These are phyloP conservation scores for Cervus canadensis DNA, from an alignment of 2,113 vertebrate species.

Conservation along the genomic window DNA sequence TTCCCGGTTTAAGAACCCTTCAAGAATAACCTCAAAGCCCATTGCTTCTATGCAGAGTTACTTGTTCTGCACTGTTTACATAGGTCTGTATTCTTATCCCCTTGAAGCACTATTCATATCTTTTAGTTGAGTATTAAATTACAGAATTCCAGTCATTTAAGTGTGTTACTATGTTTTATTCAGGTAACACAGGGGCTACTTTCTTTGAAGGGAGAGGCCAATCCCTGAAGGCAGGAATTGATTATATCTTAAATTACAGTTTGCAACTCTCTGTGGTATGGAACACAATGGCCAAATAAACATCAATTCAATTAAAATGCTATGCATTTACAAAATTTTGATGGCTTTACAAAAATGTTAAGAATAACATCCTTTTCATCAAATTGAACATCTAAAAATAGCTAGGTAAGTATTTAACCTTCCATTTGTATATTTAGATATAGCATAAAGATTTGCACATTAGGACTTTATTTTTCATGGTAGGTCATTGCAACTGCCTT, in stretches of 20 bases:
- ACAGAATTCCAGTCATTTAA: neutral
- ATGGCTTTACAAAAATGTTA: neutral
- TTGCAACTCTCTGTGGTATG: neutral
- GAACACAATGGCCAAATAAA: neutral
- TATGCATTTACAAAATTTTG: neutral
- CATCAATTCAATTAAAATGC: slow-evolving; percentile 2
- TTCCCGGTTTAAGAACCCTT: neutral
- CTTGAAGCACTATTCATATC: neutral
- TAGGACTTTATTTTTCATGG: neutral
- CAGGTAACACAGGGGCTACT: neutral
- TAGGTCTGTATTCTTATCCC: neutral
- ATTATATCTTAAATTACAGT: slow-evolving; percentile 24
- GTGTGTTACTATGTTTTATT: neutral
- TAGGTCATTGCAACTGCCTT: neutral
- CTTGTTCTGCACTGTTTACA: neutral
- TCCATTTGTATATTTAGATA: neutral
- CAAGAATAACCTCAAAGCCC: neutral
- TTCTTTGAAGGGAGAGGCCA: neutral
- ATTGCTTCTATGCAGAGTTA: neutral
- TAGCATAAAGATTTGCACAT: neutral
- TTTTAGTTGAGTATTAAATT: neutral
- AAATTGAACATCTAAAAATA: neutral
- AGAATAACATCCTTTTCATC: neutral
- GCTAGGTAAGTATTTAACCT: neutral
- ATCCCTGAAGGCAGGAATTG: neutral